A percentile compares a stretch with the other conserved stretches of the same genome.
Conservation (phyloP, 2,797 vertebrate species). For the Peromyscus attwateri region DNA sequence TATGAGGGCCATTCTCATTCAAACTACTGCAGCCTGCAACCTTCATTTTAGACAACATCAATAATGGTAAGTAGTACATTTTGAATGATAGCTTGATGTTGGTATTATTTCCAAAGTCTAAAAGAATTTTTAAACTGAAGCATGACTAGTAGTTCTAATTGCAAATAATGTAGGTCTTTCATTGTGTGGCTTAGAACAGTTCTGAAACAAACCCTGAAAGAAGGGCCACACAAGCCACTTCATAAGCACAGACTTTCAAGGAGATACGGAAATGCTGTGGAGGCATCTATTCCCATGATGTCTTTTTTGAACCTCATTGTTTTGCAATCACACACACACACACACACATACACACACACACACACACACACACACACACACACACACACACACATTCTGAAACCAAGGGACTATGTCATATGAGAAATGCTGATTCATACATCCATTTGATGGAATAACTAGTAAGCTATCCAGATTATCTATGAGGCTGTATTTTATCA, state of each 20-base stretch:
- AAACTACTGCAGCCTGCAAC: no score
- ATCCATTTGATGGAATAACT: constrained; percentile 27
- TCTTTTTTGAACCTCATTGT: constrained; percentile 9
- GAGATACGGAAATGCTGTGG: neutral
- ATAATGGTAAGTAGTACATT: neutral
- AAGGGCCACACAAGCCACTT: neutral
- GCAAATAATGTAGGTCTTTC: constrained; percentile 23
- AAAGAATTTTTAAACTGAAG: constrained; percentile 26
- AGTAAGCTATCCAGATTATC: constrained; percentile 8
- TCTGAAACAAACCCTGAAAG: constrained; percentile 3
- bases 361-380: neutral
- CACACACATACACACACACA: neutral
- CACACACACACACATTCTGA: constrained; percentile 17
- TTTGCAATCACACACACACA: constrained; percentile 28
- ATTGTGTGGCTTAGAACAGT: neutral
- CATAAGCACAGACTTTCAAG: neutral
- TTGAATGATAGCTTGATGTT: neutral
- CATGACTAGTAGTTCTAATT: neutral
- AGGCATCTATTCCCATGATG: neutral
- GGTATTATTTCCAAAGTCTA: neutral
- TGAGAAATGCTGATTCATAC: neutral
- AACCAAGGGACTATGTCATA: constrained; percentile 7
- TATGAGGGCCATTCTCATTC: neutral
- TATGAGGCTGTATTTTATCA: constrained; percentile 8
- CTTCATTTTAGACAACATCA: neutral